Evolutionary conservation across 2,797 vertebrate species (phyloP).

Genomic region (Lerista edwardsae): DNA sequence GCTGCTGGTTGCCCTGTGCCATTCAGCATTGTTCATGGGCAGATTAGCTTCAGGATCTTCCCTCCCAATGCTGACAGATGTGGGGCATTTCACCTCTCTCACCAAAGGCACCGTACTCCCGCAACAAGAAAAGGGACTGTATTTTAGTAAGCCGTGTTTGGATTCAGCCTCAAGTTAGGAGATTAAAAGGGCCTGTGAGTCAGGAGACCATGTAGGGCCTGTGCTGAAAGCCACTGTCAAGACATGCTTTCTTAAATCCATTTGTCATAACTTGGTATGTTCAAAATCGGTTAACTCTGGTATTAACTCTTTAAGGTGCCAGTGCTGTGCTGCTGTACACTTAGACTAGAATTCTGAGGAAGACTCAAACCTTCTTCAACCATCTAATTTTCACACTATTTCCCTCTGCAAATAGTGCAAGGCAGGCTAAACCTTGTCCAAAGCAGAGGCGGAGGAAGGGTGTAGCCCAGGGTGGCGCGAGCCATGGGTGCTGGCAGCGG

Average conservation of each 20-base stretch:
- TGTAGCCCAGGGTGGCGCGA: too few species aligned
- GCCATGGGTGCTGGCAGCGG: too few species aligned
- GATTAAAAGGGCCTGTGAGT: conserved; percentile 30
- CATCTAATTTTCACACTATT: background rate
- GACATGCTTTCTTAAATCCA: conserved; percentile 63
- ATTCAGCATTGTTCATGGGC: conserved; percentile 1
- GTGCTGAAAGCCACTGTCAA: conserved; percentile 57
- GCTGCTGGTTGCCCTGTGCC: background rate
- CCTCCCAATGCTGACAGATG: conserved; percentile 49
- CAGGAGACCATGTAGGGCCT: background rate
- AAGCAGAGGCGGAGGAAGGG: too few species aligned
- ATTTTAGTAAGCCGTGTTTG: conserved; percentile 22
- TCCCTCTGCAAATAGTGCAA: background rate
- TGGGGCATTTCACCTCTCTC: conserved; percentile 49
- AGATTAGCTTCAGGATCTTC: conserved; percentile 33
- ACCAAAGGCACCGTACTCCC: conserved; percentile 52
- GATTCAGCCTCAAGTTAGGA: background rate
- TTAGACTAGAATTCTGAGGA: background rate
- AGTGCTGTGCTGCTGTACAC: conserved; percentile 35
- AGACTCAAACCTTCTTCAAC: background rate
- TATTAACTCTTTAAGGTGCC: conserved; percentile 44
- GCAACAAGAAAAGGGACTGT: conserved; percentile 24
- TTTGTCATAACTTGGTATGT: conserved; percentile 64
- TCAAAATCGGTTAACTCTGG: conserved; percentile 55
- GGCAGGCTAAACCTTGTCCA: background rate